A percentile compares a stretch with the other conserved stretches of the same genome.
phyloP scores from a whole-genome alignment of 2,113 vertebrate species.

The Micronycteris hirsuta region DNA sequence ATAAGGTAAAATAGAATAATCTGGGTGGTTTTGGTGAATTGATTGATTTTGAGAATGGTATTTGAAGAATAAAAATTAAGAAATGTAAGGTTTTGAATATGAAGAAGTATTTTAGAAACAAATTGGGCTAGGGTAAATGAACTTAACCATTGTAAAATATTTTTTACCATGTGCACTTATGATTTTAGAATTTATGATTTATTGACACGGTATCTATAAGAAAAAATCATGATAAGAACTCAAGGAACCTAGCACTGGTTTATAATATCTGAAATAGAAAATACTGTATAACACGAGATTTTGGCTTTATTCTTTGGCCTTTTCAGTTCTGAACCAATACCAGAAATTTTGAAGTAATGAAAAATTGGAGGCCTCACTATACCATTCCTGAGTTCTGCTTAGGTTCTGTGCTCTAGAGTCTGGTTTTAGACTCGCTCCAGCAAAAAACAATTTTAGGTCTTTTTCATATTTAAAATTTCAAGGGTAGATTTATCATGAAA shows the following conservation, averaged over 20 bases:
- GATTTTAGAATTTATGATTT: neutral
- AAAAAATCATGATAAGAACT: neutral
- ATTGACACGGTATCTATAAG: neutral
- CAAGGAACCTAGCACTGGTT: neutral
- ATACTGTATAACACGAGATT: neutral
- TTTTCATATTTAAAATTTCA: neutral
- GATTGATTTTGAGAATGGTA: neutral
- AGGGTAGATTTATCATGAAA: neutral
- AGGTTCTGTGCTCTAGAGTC: neutral
- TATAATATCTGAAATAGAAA: neutral
- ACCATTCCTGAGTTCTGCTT: neutral
- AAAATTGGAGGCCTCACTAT: neutral
- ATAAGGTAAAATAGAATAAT: neutral
- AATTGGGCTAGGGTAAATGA: neutral
- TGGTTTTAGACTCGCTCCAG: neutral
- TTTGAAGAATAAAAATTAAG: conserved; percentile 20
- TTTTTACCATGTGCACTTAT: neutral
- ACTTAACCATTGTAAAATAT: neutral
- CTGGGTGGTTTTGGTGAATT: neutral
- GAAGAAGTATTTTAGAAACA: conserved; percentile 1
- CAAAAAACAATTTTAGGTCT: neutral
- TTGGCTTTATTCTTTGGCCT: neutral
- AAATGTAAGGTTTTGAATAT: neutral
- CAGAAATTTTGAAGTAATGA: neutral
- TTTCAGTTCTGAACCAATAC: neutral